Percentiles rank a stretch among this genome's conserved stretches.
phyloP scores from a whole-genome alignment of 1,140 invertebrate species.

The Coenobita brevimanus region DNA sequence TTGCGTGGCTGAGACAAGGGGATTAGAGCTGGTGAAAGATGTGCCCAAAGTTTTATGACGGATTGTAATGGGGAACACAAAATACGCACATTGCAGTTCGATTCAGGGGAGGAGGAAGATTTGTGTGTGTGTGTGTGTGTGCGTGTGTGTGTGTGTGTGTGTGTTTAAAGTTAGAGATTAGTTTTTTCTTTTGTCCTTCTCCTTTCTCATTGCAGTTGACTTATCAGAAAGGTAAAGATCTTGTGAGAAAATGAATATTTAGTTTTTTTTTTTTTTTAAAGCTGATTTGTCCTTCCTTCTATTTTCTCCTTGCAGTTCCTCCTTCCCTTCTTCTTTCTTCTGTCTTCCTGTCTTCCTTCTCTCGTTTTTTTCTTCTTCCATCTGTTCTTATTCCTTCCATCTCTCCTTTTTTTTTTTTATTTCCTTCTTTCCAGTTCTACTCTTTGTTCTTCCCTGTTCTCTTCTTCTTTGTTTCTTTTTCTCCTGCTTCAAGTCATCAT shows the following conservation, averaged over 20 bases:
- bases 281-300: background rate
- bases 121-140: no score
- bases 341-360: background rate
- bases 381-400: background rate
- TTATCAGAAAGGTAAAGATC: no score
- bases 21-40: no score
- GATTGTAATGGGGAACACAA: no score
- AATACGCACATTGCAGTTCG: no score
- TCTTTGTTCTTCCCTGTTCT: background rate
- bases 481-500: background rate
- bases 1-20: no score
- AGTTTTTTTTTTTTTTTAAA: background rate
- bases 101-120: no score
- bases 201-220: background rate
- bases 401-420: background rate
- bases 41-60: no score
- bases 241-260: no score
- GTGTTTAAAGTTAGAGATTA: no score
- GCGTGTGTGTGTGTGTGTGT: no score
- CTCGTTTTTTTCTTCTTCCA: background rate
- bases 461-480: background rate
- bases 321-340: background rate
- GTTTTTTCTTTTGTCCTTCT: background rate
- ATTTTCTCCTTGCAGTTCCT: constrained; percentile 2
- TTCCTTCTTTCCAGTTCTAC: background rate